Evolutionary conservation across 2,797 vertebrate genomes (phyloP), one percentile per base, ranked within the genome.

Genomic region (Dipus sagitta): DNA sequence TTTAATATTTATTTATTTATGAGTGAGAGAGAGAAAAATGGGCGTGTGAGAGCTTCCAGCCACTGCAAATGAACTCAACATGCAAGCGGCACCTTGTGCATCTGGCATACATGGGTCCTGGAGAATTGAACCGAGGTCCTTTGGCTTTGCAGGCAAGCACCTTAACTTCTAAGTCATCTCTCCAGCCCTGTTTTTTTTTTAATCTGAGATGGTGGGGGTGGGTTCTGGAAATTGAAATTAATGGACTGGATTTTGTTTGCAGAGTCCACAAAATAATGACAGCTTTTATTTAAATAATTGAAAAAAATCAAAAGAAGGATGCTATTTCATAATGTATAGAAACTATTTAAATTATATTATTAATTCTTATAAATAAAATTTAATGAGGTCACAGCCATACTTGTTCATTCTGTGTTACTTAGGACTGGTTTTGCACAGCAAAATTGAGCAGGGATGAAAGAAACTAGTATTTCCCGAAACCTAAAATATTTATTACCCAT

Each of bases 401-500:
- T 78, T 20, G 67, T 60, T 92, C 18, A 80, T 54, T 58, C 13
- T 38, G 0, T 34, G 21, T 84, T 79, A 24, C 18, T 14, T 64
- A 3, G 32, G 28, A 52, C 67, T 81, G 30, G n/a, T 77, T 95
- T 96, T 21, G 18, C 91, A 72, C 1, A 38, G 14, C 13, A 83
- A 38, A 93, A 38, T 23, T 71, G 47, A 96, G 14, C 24, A 74
- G 23, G 15, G 67, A 21, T 72, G 47, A 84, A 81, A 84, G 47
- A 80, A 8, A 54, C 4, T 18, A 71, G 21, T 32, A n/a, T 74
- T 10, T 1, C 1, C 76, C 24, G 91, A 82, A 83, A 32, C 6
- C 60, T 87, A 72, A 83, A 83, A 72, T 92, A 88, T 83, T 92
- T 88, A 60, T 83, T 70, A 75, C 71, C 20, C 17, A 26, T 10